phyloP scores from a whole-genome alignment of 2,113 vertebrate genomes.

The Dipodomys merriami region DNA sequence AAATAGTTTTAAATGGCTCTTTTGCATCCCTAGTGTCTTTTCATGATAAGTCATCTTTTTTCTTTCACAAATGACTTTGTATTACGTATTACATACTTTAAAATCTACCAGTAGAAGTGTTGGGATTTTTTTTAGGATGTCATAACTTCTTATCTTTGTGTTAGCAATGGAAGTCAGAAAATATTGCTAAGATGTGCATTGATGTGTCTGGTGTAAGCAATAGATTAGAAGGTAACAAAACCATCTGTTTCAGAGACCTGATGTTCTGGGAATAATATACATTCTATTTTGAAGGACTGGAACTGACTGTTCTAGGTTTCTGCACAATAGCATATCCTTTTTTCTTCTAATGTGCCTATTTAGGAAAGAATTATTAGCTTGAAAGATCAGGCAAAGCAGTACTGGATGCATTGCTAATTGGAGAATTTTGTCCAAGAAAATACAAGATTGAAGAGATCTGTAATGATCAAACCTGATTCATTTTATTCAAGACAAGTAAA shows the following conservation, averaged over 20 bases:
- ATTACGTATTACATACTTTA: not conserved
- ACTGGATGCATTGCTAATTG: conserved; percentile 49
- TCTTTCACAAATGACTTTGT: not conserved
- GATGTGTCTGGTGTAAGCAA: not conserved
- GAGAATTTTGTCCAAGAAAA: conserved; percentile 57
- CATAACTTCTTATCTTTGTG: conserved; percentile 2
- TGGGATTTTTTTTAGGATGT: not conserved
- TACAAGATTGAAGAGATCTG: conserved; percentile 66
- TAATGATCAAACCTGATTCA: conserved; percentile 61
- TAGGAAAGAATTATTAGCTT: conserved; percentile 56
- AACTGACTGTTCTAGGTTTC: conserved; percentile 13
- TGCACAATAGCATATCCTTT: conserved; percentile 27
- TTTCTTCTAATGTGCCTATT: conserved; percentile 33
- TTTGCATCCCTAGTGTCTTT: not conserved
- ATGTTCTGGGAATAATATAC: conserved; percentile 23
- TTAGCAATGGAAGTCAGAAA: not conserved
- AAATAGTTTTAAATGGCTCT: conserved; percentile 6
- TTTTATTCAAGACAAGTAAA: conserved; percentile 61
- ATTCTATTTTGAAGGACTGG: conserved; percentile 47
- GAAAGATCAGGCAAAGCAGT: conserved; percentile 38
- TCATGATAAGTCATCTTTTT: not conserved
- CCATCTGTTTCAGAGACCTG: conserved; percentile 44
- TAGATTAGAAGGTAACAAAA: not conserved
- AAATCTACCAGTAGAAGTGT: not conserved
- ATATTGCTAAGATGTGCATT: not conserved